phyloP scores from a whole-genome alignment of 2,113 vertebrate genomes.

The Enhydra lutris region DNA sequence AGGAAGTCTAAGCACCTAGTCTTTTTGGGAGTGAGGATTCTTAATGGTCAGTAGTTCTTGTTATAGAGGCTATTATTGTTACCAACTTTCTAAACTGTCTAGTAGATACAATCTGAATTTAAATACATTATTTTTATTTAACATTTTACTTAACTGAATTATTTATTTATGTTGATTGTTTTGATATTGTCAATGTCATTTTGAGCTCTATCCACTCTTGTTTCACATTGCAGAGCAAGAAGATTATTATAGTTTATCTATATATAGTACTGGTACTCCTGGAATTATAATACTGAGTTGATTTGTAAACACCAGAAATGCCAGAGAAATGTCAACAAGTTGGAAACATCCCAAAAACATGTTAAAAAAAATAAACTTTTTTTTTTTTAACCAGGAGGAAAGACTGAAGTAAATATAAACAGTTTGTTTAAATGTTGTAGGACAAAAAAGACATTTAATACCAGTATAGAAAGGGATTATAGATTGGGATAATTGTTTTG shows the following conservation, averaged over 20 bases:
- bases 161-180: neutral
- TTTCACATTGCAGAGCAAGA: slow-evolving; percentile 15
- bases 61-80: neutral
- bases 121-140: neutral
- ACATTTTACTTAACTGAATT: neutral
- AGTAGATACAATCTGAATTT: neutral
- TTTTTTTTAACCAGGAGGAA: neutral
- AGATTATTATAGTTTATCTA: neutral
- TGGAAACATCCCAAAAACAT: neutral
- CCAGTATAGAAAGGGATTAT: neutral
- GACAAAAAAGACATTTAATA: neutral
- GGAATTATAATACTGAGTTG: neutral
- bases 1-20: neutral
- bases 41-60: neutral
- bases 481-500: neutral
- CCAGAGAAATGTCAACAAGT: slow-evolving; percentile 24
- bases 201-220: neutral
- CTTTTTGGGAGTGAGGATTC: neutral
- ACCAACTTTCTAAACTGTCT: neutral
- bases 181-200: neutral
- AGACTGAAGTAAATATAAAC: slow-evolving; percentile 32
- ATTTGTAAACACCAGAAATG: slow-evolving; percentile 10
- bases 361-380: neutral
- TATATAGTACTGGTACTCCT: neutral
- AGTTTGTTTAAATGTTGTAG: slow-evolving; percentile 19